Percentiles rank a stretch among this genome's conserved stretches.
These are phyloP conservation scores for Drosophila eohydei DNA, from an alignment of 2,888 invertebrate genomes.

Conservation along the genomic window DNA sequence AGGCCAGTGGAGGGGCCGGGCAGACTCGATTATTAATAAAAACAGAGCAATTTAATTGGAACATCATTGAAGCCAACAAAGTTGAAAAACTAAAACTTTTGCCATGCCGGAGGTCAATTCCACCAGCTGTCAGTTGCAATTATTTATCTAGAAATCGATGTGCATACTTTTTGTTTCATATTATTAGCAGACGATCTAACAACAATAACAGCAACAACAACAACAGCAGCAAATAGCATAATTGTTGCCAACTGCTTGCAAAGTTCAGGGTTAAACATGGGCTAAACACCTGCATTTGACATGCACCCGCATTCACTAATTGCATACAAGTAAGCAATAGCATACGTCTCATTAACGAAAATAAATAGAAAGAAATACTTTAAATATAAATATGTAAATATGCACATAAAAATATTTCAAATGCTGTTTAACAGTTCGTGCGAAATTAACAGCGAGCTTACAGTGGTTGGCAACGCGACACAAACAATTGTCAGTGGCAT, in stretches of 20 bases:
- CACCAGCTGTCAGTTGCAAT: slow-evolving; percentile 31
- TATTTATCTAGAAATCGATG: slow-evolving; percentile 26
- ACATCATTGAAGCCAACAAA: slow-evolving; percentile 54
- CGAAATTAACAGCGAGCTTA: neutral
- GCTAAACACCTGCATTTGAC: slow-evolving; percentile 61
- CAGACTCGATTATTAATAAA: slow-evolving; percentile 47
- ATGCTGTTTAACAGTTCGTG: neutral
- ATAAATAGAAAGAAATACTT: neutral
- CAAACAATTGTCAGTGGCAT: neutral
- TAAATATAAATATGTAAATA: slow-evolving; percentile 1
- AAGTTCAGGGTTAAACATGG: slow-evolving; percentile 64
- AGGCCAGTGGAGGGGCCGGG: slow-evolving; percentile 40
- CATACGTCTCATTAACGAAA: slow-evolving; percentile 15
- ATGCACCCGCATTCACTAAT: slow-evolving; percentile 33
- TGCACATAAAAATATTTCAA: neutral
- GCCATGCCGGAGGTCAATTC: slow-evolving; percentile 21
- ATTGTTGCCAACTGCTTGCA: slow-evolving; percentile 45
- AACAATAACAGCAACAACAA: slow-evolving; percentile 1
- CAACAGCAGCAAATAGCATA: slow-evolving; percentile 9
- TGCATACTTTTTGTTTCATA: slow-evolving; percentile 7
- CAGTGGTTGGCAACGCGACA: neutral
- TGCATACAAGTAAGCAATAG: slow-evolving; percentile 8
- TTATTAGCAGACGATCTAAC: slow-evolving; percentile 22
- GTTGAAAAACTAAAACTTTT: slow-evolving; percentile 13
- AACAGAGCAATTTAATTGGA: slow-evolving; percentile 64